A percentile compares a stretch with the other conserved stretches of the same genome.
These are phyloP conservation scores for Nilaparvata lugens DNA, from an alignment of 1,140 invertebrate genomes.

Conservation along the genomic window DNA sequence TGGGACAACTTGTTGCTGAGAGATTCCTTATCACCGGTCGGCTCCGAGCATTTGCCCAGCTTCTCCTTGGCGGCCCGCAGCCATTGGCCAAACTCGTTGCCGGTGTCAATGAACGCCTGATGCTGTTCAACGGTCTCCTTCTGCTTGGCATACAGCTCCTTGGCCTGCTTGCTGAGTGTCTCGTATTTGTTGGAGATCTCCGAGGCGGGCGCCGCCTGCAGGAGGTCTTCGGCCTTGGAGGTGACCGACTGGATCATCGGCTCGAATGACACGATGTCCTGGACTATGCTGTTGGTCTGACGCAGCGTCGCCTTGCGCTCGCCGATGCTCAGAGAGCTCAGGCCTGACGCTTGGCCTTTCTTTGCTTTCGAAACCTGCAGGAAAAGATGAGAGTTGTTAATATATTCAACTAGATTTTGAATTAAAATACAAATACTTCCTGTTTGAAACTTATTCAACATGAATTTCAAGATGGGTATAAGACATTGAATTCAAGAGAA, in stretches of 20 bases:
- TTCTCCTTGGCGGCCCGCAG: constrained; percentile 79
- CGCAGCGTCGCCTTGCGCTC: constrained; percentile 81
- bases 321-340: constrained; percentile 67
- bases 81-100: constrained; percentile 87
- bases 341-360: constrained; percentile 56
- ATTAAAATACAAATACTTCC: too few species aligned
- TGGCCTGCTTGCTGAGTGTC: constrained; percentile 78
- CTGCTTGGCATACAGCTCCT: constrained; percentile 76
- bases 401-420: too few species aligned
- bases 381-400: too few species aligned
- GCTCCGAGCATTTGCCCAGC: constrained; percentile 86
- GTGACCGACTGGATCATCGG: constrained; percentile 91
- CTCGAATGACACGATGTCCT: constrained; percentile 89
- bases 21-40: constrained; percentile 86
- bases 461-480: too few species aligned
- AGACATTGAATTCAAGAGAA: too few species aligned
- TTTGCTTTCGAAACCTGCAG: constrained; percentile 55
- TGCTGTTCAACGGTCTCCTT: constrained; percentile 77
- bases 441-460: too few species aligned
- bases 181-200: constrained; percentile 87
- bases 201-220: constrained; percentile 73
- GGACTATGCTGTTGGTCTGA: constrained; percentile 85
- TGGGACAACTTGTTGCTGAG: constrained; percentile 75
- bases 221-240: constrained; percentile 80
- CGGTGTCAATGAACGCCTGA: constrained; percentile 82